Percentiles rank a stretch among this genome's conserved stretches.
Evolutionary conservation across 2,797 vertebrate genomes (phyloP).

Genomic region (Sorex maritimensis): DNA sequence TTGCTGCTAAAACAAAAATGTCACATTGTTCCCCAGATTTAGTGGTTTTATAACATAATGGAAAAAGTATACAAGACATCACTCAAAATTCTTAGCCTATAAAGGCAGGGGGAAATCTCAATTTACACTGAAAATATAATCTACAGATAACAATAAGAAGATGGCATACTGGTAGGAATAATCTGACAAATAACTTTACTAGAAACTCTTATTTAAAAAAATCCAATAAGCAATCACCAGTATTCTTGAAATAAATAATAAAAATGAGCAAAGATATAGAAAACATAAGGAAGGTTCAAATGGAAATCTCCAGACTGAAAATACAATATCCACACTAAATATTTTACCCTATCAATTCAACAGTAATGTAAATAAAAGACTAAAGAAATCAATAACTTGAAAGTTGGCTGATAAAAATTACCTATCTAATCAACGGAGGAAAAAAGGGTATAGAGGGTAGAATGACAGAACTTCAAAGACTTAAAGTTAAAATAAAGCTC

Average conservation of each 20-base stretch:
- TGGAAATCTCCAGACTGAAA: constrained; percentile 5
- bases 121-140: not conserved
- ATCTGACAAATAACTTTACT: not conserved
- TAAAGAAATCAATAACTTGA: not conserved
- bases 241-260: constrained; percentile 50
- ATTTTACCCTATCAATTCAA: not conserved
- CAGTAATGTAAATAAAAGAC: constrained; percentile 23
- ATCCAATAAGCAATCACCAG: not conserved
- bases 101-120: not conserved
- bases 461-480: not conserved
- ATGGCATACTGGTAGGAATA: not conserved
- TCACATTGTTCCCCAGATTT: not conserved
- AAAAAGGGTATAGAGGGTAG: not conserved
- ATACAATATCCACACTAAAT: not conserved
- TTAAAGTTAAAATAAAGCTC: not conserved
- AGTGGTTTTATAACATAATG: not conserved
- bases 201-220: not conserved
- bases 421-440: not conserved
- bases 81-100: not conserved
- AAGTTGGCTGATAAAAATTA: constrained; percentile 18
- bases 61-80: not conserved
- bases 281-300: not conserved
- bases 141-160: not conserved
- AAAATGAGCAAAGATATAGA: constrained; percentile 2
- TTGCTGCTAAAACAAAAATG: not conserved